These are phyloP conservation scores for Drosophila micromelanica DNA, from an alignment of 1,140 invertebrate genomes.

Conservation along the genomic window DNA sequence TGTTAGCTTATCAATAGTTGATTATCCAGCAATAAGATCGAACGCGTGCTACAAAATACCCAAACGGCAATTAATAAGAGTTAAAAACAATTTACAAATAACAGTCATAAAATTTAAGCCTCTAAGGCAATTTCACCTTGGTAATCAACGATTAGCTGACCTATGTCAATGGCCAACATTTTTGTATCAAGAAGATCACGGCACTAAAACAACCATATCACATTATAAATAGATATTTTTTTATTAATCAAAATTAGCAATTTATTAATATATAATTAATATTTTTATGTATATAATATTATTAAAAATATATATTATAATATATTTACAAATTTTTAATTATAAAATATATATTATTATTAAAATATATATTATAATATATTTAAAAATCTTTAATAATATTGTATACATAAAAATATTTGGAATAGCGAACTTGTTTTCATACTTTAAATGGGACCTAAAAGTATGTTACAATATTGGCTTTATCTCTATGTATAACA, in stretches of 20 bases:
- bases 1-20: slow-evolving; percentile 25
- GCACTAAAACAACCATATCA: neutral
- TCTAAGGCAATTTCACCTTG: no score
- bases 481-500: neutral
- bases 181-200: neutral
- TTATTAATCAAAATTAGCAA: neutral
- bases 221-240: neutral
- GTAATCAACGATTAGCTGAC: slow-evolving; percentile 10
- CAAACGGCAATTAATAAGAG: neutral
- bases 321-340: no score
- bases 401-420: no score
- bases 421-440: no score
- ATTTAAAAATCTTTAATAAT: no score
- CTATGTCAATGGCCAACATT: slow-evolving; percentile 1
- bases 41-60: slow-evolving; percentile 1
- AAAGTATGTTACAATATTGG: neutral
- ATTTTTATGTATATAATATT: no score
- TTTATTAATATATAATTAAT: no score
- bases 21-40: slow-evolving; percentile 32
- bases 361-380: no score
- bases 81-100: neutral
- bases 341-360: no score
- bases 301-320: no score
- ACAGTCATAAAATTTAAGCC: no score
- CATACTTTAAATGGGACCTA: neutral